Evolutionary conservation across 2,797 vertebrate species (phyloP).

Genomic region (Otus scops): DNA sequence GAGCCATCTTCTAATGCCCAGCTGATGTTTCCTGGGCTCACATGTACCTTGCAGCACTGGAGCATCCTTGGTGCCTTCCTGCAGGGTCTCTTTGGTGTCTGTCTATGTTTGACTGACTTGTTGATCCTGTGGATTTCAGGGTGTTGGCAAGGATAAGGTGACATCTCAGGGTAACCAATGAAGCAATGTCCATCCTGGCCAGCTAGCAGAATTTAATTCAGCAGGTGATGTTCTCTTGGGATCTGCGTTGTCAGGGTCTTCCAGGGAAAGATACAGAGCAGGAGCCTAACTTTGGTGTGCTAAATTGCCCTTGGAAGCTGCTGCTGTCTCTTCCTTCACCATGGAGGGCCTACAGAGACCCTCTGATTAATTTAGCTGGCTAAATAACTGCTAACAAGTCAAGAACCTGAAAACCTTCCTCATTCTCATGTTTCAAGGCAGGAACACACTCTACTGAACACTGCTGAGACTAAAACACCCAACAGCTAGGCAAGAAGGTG

Average conservation of each 20-base stretch:
- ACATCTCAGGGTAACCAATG: background rate
- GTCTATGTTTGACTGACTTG: background rate
- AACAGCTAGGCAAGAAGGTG: background rate
- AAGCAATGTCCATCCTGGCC: background rate
- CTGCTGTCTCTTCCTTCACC: background rate
- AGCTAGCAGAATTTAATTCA: background rate
- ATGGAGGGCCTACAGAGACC: background rate
- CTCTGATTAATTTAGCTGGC: background rate
- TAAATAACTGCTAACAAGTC: background rate
- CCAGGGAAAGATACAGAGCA: background rate
- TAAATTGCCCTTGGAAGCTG: background rate
- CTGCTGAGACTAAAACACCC: background rate
- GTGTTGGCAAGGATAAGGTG: background rate
- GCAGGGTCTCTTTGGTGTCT: background rate
- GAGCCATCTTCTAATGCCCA: background rate
- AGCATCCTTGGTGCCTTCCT: background rate
- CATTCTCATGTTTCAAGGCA: background rate
- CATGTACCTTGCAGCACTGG: accelerated
- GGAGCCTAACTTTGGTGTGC: background rate
- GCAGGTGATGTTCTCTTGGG: background rate
- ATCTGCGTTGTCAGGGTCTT: background rate
- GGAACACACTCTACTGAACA: background rate
- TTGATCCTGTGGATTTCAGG: background rate
- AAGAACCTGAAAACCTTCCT: background rate
- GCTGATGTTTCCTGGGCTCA: background rate